Evolutionary conservation across 2,888 invertebrate genomes (phyloP).

Genomic region (Bembecia ichneumoniformis): DNA sequence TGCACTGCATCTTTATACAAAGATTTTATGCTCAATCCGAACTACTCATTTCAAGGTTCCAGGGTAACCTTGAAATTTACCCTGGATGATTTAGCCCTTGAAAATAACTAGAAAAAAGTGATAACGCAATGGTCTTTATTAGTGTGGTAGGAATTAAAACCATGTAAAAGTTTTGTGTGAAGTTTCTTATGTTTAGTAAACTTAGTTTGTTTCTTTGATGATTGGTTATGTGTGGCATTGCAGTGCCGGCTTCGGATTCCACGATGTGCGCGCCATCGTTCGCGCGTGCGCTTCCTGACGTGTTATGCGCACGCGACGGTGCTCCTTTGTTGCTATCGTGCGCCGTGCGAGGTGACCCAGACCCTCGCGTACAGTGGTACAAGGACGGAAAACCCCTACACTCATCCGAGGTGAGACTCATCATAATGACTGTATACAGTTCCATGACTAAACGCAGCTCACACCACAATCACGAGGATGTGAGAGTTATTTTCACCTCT

Average conservation of each 20-base stretch:
- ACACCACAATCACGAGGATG: too few species aligned
- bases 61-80: too few species aligned
- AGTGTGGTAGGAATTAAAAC: not conserved
- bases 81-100: too few species aligned
- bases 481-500: too few species aligned
- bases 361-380: conserved; percentile 91
- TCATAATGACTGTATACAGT: too few species aligned
- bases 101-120: too few species aligned
- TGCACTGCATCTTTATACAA: too few species aligned
- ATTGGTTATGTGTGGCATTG: conserved; percentile 3
- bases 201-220: not conserved
- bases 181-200: not conserved
- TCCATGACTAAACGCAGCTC: too few species aligned
- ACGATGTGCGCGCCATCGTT: conserved; percentile 91
- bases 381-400: conserved; percentile 82
- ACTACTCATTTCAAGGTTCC: too few species aligned
- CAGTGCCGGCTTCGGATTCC: conserved; percentile 89
- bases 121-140: too few species aligned
- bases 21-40: too few species aligned
- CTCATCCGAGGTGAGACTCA: conserved; percentile 40
- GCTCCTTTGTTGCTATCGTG: conserved; percentile 86
- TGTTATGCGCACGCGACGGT: conserved; percentile 88
- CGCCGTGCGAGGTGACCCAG: conserved; percentile 92
- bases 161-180: not conserved
- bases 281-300: conserved; percentile 80